Conservation (phyloP, 2,113 vertebrate genomes). For the Platysteira castanea region DNA sequence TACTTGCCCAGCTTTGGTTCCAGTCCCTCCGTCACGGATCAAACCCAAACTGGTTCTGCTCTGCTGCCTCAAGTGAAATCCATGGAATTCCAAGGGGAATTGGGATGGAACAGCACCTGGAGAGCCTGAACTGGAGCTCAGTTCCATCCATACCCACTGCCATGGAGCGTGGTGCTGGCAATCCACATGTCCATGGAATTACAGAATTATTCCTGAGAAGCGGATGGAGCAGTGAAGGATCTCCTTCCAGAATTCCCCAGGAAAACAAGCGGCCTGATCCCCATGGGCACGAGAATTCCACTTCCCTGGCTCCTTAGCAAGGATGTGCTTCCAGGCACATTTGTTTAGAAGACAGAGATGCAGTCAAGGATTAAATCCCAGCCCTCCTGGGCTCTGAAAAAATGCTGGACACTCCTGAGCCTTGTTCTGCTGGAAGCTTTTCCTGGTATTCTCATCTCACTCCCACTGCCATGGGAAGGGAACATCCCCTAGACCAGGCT, state of each 20-base stretch:
- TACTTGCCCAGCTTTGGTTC: background rate
- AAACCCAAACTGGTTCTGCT: background rate
- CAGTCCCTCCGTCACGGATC: rapidly evolving
- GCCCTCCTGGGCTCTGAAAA: background rate
- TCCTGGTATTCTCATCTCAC: rapidly evolving
- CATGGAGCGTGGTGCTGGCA: background rate
- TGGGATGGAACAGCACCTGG: background rate
- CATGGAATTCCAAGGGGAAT: background rate
- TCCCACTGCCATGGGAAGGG: background rate
- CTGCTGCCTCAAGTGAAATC: background rate
- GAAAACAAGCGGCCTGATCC: background rate
- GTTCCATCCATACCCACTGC: background rate
- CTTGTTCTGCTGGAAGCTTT: background rate
- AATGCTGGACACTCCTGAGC: background rate
- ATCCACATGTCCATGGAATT: background rate
- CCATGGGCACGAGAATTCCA: background rate
- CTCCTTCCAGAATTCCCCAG: background rate
- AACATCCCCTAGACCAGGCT: background rate
- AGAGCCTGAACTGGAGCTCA: background rate
- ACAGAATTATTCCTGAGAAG: background rate
- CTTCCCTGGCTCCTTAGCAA: background rate
- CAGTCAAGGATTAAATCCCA: background rate
- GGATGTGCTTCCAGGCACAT: background rate
- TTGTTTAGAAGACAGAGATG: background rate
- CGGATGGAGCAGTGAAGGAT: background rate